Base-by-base conservation (phyloP, 2,888 invertebrate genomes). In the Trachelus iudaicus region DNA sequence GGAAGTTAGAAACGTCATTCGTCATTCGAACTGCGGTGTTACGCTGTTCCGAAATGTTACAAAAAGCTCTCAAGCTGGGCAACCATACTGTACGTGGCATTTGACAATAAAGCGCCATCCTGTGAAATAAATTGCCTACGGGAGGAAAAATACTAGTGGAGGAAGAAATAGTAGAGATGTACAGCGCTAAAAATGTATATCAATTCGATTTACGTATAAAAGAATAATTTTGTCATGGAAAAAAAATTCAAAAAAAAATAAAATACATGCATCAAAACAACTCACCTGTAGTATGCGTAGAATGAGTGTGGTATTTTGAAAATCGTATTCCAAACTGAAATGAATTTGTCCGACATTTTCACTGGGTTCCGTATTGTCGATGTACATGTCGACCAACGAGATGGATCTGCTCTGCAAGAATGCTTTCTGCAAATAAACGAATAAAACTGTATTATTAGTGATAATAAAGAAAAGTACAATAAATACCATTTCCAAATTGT, bases 341-440 rank as follows among this genome's bases (percentile, higher is more conserved):
- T 98, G 97, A 87, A 98, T 98, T 93, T 98, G 97, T 77, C 98
- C 98, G 85, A 98, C 97, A 92, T 97, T 97, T 93, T 98, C 98
- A 85, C 96, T 96, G 1, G 97, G 96, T 92, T 98, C 98, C 80
- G 97, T 95, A 92, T 97, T 97, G 93, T 98, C 98, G 92, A 97
- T 97, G 93, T 97, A 97, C 97, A 98, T 98, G 92, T 97, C 97
- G 92, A 97, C 97, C 94, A 97, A 94, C 68, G 97, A 97, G 90
- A 97, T 96, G 89, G 97, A 97, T 91, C 97, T 96, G 92, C 95
- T 97, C 94, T 97, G 96, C 89, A 96, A 94, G 92, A 96, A 96
- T 83, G 94, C 94, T 93, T 94, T 94, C 94, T 95, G 93, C 74
- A 90, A 90, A 82, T 85, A 83, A 79, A 79, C 71, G 77, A 79